These are phyloP conservation scores for Eudiplozoon nipponicum DNA, from an alignment of 2,888 invertebrate species.

Conservation along the genomic window DNA sequence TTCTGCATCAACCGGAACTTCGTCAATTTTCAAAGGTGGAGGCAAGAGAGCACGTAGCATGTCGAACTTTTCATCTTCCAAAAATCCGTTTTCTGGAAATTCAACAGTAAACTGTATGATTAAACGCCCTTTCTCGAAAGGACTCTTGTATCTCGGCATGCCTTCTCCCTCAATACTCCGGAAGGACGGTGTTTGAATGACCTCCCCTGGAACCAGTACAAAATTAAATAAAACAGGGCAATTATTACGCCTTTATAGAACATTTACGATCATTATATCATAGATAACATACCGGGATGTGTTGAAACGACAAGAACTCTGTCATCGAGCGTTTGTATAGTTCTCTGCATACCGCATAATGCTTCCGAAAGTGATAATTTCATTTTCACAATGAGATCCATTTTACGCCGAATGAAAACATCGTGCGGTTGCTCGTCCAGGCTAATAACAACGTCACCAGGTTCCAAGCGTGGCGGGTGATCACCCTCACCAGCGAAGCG, in stretches of 20 bases:
- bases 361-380: slow-evolving; percentile 60
- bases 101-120: slow-evolving; percentile 15
- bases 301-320: slow-evolving; percentile 52
- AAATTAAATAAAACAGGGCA: too few relatives aligned
- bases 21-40: too few relatives aligned
- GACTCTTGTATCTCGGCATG: slow-evolving; percentile 75
- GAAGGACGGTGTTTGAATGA: slow-evolving; percentile 54
- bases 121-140: slow-evolving; percentile 44
- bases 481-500: slow-evolving; percentile 70
- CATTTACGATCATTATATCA: too few relatives aligned
- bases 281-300: too few relatives aligned
- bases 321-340: slow-evolving; percentile 54
- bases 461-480: slow-evolving; percentile 62
- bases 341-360: slow-evolving; percentile 68
- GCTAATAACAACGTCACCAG: slow-evolving; percentile 74
- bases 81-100: slow-evolving; percentile 14
- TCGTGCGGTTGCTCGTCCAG: slow-evolving; percentile 68
- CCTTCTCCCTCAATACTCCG: slow-evolving; percentile 65
- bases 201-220: too few relatives aligned
- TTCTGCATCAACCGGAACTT: slow-evolving; percentile 3
- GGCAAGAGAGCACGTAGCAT: not conserved
- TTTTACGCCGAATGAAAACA: slow-evolving; percentile 32
- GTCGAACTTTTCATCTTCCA: slow-evolving; percentile 2
- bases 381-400: slow-evolving; percentile 49
- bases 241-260: too few relatives aligned